Evolutionary conservation across 2,888 invertebrate genomes (phyloP).

Genomic region (Acanthoscelides obtectus): DNA sequence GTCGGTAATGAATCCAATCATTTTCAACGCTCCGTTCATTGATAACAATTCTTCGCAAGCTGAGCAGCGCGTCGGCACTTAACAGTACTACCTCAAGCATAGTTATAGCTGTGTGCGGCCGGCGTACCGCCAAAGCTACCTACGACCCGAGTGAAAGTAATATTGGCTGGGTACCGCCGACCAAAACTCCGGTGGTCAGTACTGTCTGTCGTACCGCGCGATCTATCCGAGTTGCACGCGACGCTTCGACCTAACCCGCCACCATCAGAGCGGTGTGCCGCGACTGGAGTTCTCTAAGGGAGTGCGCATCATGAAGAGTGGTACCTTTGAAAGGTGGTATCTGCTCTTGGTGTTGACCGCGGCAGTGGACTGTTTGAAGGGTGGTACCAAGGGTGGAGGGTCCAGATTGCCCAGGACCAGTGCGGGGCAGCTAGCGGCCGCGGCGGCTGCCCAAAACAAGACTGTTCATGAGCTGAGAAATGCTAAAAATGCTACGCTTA

Average conservation of each 20-base stretch:
- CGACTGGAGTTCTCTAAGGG: not conserved
- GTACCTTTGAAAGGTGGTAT: conserved; percentile 35
- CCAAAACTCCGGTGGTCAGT: conserved; percentile 31
- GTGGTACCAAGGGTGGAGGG: conserved; percentile 35
- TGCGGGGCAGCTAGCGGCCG: conserved; percentile 52
- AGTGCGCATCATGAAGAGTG: conserved; percentile 31
- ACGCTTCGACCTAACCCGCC: not conserved
- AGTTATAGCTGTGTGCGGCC: conserved; percentile 10
- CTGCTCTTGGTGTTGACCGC: conserved; percentile 33
- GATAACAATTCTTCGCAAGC: not conserved
- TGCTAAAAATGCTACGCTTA: conserved; percentile 21
- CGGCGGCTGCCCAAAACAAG: conserved; percentile 45
- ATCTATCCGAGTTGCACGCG: conserved; percentile 30
- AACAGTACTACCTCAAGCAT: conserved; percentile 2
- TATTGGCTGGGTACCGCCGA: conserved; percentile 21
- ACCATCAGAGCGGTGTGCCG: not conserved
- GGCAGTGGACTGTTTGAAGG: conserved; percentile 15
- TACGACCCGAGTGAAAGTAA: conserved; percentile 32
- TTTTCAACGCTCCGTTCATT: not conserved
- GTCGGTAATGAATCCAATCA: no score
- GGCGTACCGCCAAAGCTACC: conserved; percentile 19
- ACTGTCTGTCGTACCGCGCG: conserved; percentile 45
- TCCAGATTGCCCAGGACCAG: conserved; percentile 57
- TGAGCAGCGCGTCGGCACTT: not conserved
- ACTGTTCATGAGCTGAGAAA: conserved; percentile 40